These are phyloP conservation scores for Diploscapter pachys DNA, from an alignment of 1,140 invertebrate genomes.

Conservation along the genomic window DNA sequence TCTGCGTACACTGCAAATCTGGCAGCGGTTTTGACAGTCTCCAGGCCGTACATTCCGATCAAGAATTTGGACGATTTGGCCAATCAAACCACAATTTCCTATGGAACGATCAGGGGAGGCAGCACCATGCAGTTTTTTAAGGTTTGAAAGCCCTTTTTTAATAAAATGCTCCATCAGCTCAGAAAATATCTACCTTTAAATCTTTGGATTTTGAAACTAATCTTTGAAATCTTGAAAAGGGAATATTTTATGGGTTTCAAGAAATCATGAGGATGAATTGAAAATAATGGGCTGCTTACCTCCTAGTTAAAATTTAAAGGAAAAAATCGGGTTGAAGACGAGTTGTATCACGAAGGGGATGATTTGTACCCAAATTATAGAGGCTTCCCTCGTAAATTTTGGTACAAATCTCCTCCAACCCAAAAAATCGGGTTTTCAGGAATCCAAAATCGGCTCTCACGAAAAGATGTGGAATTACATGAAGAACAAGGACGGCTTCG, in stretches of 20 bases:
- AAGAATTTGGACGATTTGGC: slow-evolving; percentile 86
- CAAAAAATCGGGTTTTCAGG: slow-evolving; percentile 54
- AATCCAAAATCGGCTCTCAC: slow-evolving; percentile 42
- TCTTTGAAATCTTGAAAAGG: too few species aligned
- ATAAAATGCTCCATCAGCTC: background rate
- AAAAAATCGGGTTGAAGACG: too few species aligned
- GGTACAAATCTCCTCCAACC: too few species aligned
- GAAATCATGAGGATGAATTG: too few species aligned
- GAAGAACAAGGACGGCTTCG: slow-evolving; percentile 81
- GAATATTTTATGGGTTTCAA: slow-evolving; percentile 32
- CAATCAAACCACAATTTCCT: slow-evolving; percentile 85
- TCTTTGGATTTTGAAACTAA: background rate
- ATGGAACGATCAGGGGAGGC: slow-evolving; percentile 85
- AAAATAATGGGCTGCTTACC: too few species aligned
- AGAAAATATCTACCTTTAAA: background rate
- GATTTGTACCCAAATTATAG: too few species aligned
- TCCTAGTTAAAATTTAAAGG: too few species aligned
- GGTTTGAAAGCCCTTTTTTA: slow-evolving; percentile 28
- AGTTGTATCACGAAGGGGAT: too few species aligned
- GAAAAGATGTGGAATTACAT: slow-evolving; percentile 88
- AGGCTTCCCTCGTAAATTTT: too few species aligned
- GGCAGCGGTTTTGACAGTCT: slow-evolving; percentile 90
- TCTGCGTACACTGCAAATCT: slow-evolving; percentile 96
- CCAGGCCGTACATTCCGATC: slow-evolving; percentile 86
- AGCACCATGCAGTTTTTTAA: slow-evolving; percentile 61